A percentile compares a stretch with the other conserved stretches of the same genome.
phyloP scores from a whole-genome alignment of 2,113 vertebrate genomes.

The Gulo gulo region DNA sequence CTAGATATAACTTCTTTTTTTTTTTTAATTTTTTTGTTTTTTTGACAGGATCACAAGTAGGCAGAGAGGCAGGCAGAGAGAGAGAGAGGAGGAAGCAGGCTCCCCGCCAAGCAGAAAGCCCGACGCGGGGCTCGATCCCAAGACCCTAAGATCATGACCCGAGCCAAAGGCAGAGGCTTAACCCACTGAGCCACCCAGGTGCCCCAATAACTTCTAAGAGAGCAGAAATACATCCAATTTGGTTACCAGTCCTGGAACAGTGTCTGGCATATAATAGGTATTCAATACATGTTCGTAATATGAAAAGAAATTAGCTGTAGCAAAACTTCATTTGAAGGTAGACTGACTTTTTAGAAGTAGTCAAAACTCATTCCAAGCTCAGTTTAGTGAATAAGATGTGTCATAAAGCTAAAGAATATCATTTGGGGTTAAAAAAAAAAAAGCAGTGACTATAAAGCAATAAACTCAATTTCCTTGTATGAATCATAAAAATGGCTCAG shows the following conservation, averaged over 20 bases:
- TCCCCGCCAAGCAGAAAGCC: no score
- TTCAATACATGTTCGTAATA: background rate
- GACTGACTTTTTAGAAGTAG: background rate
- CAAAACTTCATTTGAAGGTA: constrained; percentile 1
- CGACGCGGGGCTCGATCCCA: no score
- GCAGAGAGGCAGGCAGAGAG: no score
- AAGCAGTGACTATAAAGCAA: background rate
- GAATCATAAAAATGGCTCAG: constrained; percentile 8
- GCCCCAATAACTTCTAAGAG: background rate
- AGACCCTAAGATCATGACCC: no score
- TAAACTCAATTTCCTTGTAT: constrained; percentile 20
- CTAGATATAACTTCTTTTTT: background rate
- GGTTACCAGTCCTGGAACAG: background rate
- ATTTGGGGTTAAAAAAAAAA: background rate
- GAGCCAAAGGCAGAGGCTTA: no score
- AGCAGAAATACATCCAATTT: background rate
- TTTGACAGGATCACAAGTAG: no score
- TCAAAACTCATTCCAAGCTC: constrained; percentile 9
- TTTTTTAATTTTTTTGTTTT: no score
- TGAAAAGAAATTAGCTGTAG: background rate
- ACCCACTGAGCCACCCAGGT: no score
- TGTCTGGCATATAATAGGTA: background rate
- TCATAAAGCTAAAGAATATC: background rate
- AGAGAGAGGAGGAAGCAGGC: no score
- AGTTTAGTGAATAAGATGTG: background rate